Evolutionary conservation across 2,113 vertebrate genomes (phyloP), one percentile per base, ranked within the genome.

Genomic region (Tragelaphus imberbis): DNA sequence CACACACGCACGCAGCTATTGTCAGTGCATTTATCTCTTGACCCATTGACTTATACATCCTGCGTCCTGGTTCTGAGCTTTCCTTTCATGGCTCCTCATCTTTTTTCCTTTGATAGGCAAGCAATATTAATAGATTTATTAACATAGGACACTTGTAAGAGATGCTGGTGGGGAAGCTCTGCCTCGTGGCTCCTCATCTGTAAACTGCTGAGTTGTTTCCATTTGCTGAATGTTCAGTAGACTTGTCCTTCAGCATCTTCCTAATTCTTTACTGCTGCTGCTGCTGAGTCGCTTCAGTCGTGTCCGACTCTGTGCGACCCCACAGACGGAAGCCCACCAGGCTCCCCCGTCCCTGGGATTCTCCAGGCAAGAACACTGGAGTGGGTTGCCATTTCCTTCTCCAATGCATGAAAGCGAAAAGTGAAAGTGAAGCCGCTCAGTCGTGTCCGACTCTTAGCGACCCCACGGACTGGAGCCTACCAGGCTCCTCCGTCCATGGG

Each of bases 231-330:
- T 5, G 59, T 68, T 51, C n/a, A n/a, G 1, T 21, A 84, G 80
- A 92, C 82, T 16, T 89, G 58, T 63, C 30, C 47, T 71, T 88
- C 12, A 75, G 33, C 16, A 10, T 40, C 59, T 58, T 79, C 53
- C 89, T 95, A 36, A 65, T 65, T 53, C 40, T 86, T 77, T 85
- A 36, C n/a, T n/a, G n/a, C n/a, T n/a, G n/a, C n/a, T n/a, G n/a
- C n/a, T n/a, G n/a, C n/a, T n/a, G n/a, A n/a, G n/a, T n/a, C n/a
- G n/a, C n/a, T n/a, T n/a, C n/a, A n/a, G n/a, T n/a, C n/a, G n/a
- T n/a, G n/a, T n/a, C n/a, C n/a, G n/a, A n/a, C n/a, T n/a, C n/a
- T n/a, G n/a, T n/a, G n/a, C n/a, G n/a, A n/a, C n/a, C n/a, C n/a
- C n/a, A n/a, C n/a, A n/a, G n/a, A n/a, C n/a, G n/a, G n/a, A n/a